Percentiles rank a stretch among this genome's conserved stretches.
phyloP scores from a whole-genome alignment of 2,113 vertebrate genomes.

The Dicerorhinus sumatrensis region DNA sequence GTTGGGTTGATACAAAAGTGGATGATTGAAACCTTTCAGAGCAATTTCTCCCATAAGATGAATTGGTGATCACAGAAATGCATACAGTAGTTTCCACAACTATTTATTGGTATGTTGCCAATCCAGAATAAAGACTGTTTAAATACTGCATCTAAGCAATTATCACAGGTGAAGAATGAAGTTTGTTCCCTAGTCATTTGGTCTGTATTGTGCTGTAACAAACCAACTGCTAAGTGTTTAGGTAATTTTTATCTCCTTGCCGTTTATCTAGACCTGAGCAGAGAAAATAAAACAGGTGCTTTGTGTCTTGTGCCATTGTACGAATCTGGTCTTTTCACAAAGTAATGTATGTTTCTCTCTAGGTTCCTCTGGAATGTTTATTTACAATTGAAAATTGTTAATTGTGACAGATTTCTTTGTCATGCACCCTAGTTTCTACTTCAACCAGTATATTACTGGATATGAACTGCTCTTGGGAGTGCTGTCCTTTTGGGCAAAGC shows the following conservation, averaged over 20 bases:
- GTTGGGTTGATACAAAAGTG: conserved; percentile 16
- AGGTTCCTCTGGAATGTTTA: neutral
- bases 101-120: neutral
- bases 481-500: neutral
- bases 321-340: neutral
- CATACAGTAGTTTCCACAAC: neutral
- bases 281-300: neutral
- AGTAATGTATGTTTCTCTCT: neutral
- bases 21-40: conserved; percentile 29
- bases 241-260: neutral
- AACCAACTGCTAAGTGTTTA: neutral
- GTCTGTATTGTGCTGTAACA: neutral
- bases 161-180: neutral
- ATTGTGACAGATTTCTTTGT: neutral
- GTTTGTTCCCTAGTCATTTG: neutral
- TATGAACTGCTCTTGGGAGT: neutral
- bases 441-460: neutral
- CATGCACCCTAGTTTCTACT: neutral
- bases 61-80: neutral
- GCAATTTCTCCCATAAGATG: neutral
- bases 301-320: neutral
- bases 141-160: neutral
- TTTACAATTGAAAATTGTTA: neutral
- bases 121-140: neutral
- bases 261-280: neutral